Evolutionary conservation across 2,888 invertebrate genomes (phyloP), one percentile per base, ranked within the genome.

Genomic region (Hyles lineata): DNA sequence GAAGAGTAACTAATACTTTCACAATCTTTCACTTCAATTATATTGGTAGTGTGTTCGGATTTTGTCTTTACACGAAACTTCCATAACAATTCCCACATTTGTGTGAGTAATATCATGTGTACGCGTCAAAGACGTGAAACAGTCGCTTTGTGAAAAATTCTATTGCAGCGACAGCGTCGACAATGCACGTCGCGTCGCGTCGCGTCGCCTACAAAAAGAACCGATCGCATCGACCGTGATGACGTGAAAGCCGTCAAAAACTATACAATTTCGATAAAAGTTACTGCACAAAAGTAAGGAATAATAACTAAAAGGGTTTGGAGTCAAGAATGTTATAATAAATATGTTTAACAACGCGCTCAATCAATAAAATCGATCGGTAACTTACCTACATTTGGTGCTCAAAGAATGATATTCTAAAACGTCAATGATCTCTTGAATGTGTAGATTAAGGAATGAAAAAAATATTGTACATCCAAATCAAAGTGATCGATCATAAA

Each of bases 121-220:
- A 55, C 17, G 55, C 55, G n/a, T n/a, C 55, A 55, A n/a, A 60
- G 25, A 60, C 25, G 9, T 23, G 23, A 60, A 60, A 60, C 60
- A 60, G 15, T 15, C 60, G 60, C 25, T 60, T 25, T 25, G 25
- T 25, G 25, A 25, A 60, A 60, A 60, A 60, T 25, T 60, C 60
- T 60, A 17, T 15, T 60, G 60, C 25, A 60, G 25, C 25, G 25
- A 25, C 25, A 25, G 25, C 60, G 60, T 23, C 17, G 25, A 25
- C 60, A 60, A 29, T 60, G 60, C 60, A 60, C 29, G 60, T 25
- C 60, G 60, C 60, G 60, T 25, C 60, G 60, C 60, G 60, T 25
- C 25, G 17, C 60, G 60, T 25, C 25, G 60, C 25, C 60, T 60
- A 15, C 25, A 60, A 60, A 23, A 25, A 25, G 60, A 25, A 60